Base-by-base conservation (phyloP, 2,113 vertebrate genomes). In the Sturnus vulgaris region DNA sequence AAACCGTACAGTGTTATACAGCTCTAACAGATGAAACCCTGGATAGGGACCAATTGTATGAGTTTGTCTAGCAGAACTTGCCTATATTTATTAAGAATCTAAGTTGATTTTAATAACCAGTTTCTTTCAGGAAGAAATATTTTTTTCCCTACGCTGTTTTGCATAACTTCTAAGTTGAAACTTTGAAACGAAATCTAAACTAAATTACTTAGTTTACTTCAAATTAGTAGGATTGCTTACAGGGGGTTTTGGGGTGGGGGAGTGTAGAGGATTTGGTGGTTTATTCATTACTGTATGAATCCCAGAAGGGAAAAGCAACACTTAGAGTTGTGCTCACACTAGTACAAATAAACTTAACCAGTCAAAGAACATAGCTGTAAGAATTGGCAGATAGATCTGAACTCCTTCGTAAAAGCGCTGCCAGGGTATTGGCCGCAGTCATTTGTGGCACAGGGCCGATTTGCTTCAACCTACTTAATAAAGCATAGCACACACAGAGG, bases 401-500 rank as follows among this genome's bases (percentile, higher is more conserved):
- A 69, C 71, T 70, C 63, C 82, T 79, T 93, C 79, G 33, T 55
- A 49, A 86, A 69, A 94, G 46, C 30, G 39, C 75, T 96, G 86
- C 76, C 75, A 70, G 82, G 28, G 21, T 55, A 70, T 55, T 90
- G 88, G 71, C 88, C 66, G n/a, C 88, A 86, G 79, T 70, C 47
- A 73, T 93, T 63, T 66, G 53, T 91, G 92, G 73, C 95, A 82
- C 0, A 1, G 52, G 52, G 79, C 82, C 4, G 1, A 50, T 92
- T 90, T 77, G 35, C 64, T 92, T 92, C 76, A 93, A 80, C 79
- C 50, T 92, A 15, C 88, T 93, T 95, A 86, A 90, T 90, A 94
- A 92, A 96, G 68, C 64, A 35, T n/a, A 90, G 88, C 49, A 42
- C 80, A 57, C 33, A 27, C 35, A 82, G 42, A 70, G 77, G 44